Percentiles rank a stretch among this genome's conserved stretches.
Evolutionary conservation across 2,113 vertebrate genomes (phyloP).

Genomic region (Leptocoma aspasia): DNA sequence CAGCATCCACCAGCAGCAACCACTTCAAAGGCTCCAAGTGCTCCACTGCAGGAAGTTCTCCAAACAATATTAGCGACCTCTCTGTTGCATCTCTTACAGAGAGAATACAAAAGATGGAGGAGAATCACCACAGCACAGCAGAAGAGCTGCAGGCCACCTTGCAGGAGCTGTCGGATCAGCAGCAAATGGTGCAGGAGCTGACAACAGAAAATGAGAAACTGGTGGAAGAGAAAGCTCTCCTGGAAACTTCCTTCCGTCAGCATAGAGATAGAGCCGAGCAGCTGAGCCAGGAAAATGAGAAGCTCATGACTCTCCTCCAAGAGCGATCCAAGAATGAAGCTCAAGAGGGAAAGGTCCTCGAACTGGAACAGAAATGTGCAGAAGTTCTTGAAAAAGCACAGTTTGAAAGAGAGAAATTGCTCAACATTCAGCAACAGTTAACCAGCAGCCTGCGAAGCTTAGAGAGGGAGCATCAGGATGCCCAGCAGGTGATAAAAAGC

Average conservation of each 20-base stretch:
- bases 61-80: slow-evolving; percentile 70
- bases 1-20: slow-evolving; percentile 76
- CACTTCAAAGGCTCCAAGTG: slow-evolving; percentile 68
- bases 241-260: slow-evolving; percentile 90
- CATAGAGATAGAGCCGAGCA: slow-evolving; percentile 88
- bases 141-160: slow-evolving; percentile 95
- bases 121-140: slow-evolving; percentile 91
- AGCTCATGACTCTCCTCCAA: slow-evolving; percentile 79
- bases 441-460: slow-evolving; percentile 86
- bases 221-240: slow-evolving; percentile 84
- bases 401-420: slow-evolving; percentile 92
- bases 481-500: slow-evolving; percentile 72
- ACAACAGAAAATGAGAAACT: slow-evolving; percentile 93
- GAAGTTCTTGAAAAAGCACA: slow-evolving; percentile 87
- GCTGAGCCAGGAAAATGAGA: slow-evolving; percentile 88
- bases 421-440: slow-evolving; percentile 94
- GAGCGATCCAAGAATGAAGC: slow-evolving; percentile 79
- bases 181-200: slow-evolving; percentile 93
- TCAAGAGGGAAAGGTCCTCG: slow-evolving; percentile 73
- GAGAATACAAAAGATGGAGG: slow-evolving; percentile 94
- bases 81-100: slow-evolving; percentile 88
- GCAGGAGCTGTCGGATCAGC: slow-evolving; percentile 93
- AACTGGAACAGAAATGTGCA: slow-evolving; percentile 85
- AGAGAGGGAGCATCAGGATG: slow-evolving; percentile 88
- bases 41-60: slow-evolving; percentile 67